Evolutionary conservation across 1,140 invertebrate species (phyloP).

Genomic region (Yoshiicerus persimilis): DNA sequence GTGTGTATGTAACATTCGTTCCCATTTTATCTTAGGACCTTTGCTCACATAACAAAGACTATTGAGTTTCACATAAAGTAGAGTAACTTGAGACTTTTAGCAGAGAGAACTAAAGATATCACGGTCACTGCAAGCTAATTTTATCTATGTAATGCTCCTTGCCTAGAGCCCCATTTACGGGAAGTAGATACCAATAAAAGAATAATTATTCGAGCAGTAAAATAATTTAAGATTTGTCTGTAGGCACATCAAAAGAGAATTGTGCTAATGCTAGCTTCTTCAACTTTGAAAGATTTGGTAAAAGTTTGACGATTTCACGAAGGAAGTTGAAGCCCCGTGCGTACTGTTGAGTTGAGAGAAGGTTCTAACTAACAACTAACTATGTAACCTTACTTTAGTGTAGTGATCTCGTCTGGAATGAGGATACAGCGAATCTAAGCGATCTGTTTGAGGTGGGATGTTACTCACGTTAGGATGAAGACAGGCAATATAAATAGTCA

Average conservation of each 20-base stretch:
- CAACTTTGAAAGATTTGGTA: background rate
- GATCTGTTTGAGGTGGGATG: background rate
- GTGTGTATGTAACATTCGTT: too few relatives aligned
- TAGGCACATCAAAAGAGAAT: background rate
- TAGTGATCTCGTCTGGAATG: background rate
- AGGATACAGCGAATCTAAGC: background rate
- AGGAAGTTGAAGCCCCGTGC: background rate
- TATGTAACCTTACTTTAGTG: too few relatives aligned
- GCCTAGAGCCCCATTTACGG: background rate
- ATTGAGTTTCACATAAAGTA: too few relatives aligned
- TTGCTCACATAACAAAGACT: too few relatives aligned
- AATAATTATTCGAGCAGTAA: constrained; percentile 15
- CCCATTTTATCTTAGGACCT: background rate
- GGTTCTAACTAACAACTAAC: background rate
- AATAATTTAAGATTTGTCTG: constrained; percentile 17
- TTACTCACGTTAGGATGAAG: background rate
- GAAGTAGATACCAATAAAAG: background rate
- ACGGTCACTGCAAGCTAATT: background rate
- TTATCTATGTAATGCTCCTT: background rate
- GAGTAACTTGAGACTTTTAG: too few relatives aligned
- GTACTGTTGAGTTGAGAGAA: background rate
- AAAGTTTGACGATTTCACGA: background rate
- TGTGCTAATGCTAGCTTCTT: background rate
- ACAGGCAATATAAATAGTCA: background rate
- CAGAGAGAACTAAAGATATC: background rate